Conservation (phyloP, 2,113 vertebrate genomes). For the Pristiophorus japonicus region DNA sequence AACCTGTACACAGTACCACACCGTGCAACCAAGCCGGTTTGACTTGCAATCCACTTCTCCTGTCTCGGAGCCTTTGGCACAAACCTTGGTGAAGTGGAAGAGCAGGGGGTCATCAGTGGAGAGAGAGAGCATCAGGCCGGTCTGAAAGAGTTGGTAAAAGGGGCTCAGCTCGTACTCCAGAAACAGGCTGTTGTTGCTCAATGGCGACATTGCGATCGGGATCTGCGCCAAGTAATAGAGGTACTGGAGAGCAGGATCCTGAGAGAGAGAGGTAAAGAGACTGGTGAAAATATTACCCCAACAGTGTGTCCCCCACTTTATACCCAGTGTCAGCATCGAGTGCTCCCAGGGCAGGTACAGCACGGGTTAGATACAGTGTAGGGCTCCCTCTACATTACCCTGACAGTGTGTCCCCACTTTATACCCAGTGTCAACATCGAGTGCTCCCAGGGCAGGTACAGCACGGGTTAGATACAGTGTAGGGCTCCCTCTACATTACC, state of each 20-base stretch:
- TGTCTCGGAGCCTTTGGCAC: not conserved
- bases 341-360: not conserved
- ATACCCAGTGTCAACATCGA: too few relatives aligned
- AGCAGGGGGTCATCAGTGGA: conserved; percentile 34
- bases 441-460: not conserved
- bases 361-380: not conserved
- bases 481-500: not conserved
- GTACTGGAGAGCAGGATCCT: conserved; percentile 28
- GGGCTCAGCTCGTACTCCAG: conserved; percentile 9
- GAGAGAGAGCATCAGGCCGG: conserved; percentile 1
- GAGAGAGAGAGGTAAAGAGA: too few relatives aligned
- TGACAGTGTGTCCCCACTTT: too few relatives aligned
- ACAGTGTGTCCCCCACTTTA: not conserved
- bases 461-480: not conserved
- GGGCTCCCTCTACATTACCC: not conserved
- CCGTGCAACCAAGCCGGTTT: too few relatives aligned
- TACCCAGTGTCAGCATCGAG: not conserved
- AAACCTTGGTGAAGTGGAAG: conserved; percentile 27
- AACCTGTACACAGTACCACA: too few relatives aligned
- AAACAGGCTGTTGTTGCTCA: not conserved
- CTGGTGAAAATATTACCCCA: too few relatives aligned
- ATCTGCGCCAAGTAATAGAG: conserved; percentile 36
- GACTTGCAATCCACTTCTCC: too few relatives aligned
- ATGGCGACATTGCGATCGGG: conserved; percentile 19
- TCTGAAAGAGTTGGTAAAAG: conserved; percentile 29